Percentiles rank a stretch among this genome's conserved stretches.
phyloP scores from a whole-genome alignment of 2,888 invertebrate genomes.

The Trileptium ribeirensis region DNA sequence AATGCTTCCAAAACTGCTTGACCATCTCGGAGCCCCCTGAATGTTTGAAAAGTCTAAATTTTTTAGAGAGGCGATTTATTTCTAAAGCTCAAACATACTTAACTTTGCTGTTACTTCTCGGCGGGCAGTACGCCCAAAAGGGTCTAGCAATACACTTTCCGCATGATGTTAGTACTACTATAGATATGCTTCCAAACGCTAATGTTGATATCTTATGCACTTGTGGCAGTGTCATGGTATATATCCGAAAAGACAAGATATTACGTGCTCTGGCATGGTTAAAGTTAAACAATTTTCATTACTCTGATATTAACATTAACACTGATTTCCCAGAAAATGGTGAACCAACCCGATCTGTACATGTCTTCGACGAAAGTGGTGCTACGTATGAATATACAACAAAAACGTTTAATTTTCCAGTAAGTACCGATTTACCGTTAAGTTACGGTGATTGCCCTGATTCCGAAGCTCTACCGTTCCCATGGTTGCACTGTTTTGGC shows the following conservation, averaged over 20 bases:
- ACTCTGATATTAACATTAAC: not conserved
- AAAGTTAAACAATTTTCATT: not conserved
- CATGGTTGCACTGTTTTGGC: not conserved
- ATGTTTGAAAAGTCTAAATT: not conserved
- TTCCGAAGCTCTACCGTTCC: not conserved
- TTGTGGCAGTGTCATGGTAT: not conserved
- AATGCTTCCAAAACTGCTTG: not conserved
- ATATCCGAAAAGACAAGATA: not conserved
- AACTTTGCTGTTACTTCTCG: not conserved
- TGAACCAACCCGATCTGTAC: too few species aligned
- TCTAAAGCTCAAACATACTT: not conserved
- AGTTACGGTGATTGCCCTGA: not conserved
- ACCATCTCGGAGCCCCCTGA: not conserved
- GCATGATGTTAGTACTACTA: not conserved
- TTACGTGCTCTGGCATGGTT: not conserved
- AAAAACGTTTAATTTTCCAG: not conserved
- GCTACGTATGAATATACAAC: not conserved
- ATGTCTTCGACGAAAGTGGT: not conserved
- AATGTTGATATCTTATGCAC: not conserved
- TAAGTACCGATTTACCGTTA: not conserved
- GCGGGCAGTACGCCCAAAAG: not conserved
- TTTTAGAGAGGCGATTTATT: not conserved
- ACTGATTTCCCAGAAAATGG: too few species aligned
- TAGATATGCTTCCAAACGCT: not conserved
- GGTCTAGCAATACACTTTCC: conserved; percentile 1